Evolutionary conservation across 2,888 invertebrate species (phyloP), one percentile per base, ranked within the genome.

Genomic region (Ochlodes sylvanus): DNA sequence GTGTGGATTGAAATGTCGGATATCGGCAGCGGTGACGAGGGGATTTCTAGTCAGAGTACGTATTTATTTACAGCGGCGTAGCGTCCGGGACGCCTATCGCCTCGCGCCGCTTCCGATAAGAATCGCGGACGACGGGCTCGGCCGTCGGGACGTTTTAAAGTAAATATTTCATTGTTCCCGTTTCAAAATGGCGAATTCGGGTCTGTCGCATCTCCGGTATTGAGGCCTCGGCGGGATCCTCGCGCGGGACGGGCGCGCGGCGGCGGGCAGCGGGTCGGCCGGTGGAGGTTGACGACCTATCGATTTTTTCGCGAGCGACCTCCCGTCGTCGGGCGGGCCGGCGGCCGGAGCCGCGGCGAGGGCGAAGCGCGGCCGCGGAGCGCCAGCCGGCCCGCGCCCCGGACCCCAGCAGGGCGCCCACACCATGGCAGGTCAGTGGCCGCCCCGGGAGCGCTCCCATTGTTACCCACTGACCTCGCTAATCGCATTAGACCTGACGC

Each of bases 21-120:
- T 95, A 95, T 95, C 94, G 96, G 96, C 93, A 96, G 96, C 94
- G 96, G 95, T 89, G 96, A 96, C 95, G 96, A 96, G 93, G 96
- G 95, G 90, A 95, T 95, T 94, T 95, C 95, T 94, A 95, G 95
- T 94, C 95, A 96, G 95, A 96, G 96, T 96, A 95, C 94, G 96
- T 95, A 93, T 89, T 83, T 82, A 84, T 86, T 86, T 83, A 81
- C 79, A 84, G 80, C 79, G 78, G 81, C 75, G 75, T 77, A 81
- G 72, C 74, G 77, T 80, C 80, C 74, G 69, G 72, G 72, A 75
- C 74, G 78, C 76, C 74, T 79, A 71, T 71, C 71, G 71, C 78
- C 80, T 79, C 77, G 81, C 80, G 82, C 81, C 82, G 83, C 78
- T 81, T 82, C 78, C 74, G 80, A 81, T 75, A 76, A 78, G 77